Percentiles rank a stretch among this genome's conserved stretches.
Conservation (phyloP, 2,113 vertebrate genomes). For the Rafetus swinhoei region DNA sequence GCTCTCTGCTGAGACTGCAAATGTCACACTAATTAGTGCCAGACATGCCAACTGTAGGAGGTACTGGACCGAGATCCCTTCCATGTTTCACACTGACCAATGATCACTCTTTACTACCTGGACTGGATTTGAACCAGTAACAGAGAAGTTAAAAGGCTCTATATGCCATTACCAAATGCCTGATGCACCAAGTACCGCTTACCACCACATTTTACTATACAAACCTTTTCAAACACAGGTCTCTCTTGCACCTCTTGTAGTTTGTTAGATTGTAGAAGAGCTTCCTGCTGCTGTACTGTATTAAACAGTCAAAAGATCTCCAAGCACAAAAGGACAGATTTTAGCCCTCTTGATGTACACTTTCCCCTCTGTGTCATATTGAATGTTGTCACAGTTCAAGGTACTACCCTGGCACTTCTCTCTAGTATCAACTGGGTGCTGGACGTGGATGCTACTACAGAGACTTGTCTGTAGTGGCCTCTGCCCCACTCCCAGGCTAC, state of each 20-base stretch:
- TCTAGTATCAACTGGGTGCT: neutral
- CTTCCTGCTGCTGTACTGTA: neutral
- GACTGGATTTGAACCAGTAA: neutral
- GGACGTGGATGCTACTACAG: neutral
- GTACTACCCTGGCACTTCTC: neutral
- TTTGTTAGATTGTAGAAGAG: neutral
- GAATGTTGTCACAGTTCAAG: neutral
- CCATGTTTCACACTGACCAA: neutral
- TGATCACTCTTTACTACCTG: neutral
- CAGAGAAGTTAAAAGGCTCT: neutral
- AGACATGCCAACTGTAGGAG: neutral
- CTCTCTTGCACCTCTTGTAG: neutral
- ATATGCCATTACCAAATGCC: neutral
- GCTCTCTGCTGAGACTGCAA: neutral
- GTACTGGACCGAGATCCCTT: neutral
- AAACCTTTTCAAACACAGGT: neutral
- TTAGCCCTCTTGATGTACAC: neutral
- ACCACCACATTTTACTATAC: neutral
- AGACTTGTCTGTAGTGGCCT: neutral
- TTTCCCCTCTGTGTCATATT: neutral
- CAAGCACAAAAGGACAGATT: accelerated
- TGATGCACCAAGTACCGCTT: neutral
- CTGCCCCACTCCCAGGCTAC: neutral
- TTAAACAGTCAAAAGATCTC: neutral
- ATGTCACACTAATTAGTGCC: neutral